Evolutionary conservation across 2,113 vertebrate genomes (phyloP).

Genomic region (Herpetotheres cachinnans): DNA sequence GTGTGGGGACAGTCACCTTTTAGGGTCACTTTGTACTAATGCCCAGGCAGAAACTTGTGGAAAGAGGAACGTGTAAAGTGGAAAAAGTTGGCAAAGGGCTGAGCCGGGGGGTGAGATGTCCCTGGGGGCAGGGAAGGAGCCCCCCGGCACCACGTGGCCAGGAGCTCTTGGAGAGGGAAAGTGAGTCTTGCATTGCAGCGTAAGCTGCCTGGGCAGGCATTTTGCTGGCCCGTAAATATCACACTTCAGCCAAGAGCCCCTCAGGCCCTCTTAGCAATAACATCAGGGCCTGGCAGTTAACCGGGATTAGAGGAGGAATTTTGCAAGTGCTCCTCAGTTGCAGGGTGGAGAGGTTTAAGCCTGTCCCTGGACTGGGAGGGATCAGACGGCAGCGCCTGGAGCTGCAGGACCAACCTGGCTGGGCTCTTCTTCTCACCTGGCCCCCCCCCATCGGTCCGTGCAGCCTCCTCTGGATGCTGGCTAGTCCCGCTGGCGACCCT

Average conservation of each 20-base stretch:
- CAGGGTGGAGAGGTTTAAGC: background rate
- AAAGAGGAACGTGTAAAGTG: background rate
- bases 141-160: rapidly evolving
- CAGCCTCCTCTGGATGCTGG: background rate
- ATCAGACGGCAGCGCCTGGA: rapidly evolving
- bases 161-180: background rate
- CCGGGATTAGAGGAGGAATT: background rate
- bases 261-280: background rate
- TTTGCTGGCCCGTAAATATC: background rate
- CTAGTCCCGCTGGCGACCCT: background rate
- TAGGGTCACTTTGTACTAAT: background rate
- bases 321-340: background rate
- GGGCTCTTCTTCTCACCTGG: background rate
- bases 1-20: background rate
- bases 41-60: background rate
- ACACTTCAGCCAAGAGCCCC: background rate
- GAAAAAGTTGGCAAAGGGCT: background rate
- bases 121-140: background rate
- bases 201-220: background rate
- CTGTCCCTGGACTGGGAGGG: rapidly evolving
- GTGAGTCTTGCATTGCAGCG: rapidly evolving
- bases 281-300: background rate
- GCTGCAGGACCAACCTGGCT: background rate
- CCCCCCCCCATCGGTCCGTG: rapidly evolving
- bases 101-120: background rate